Percentiles rank a stretch among this genome's conserved stretches.
Conservation (phyloP, 2,797 vertebrate species). For the Anniella stebbinsi region DNA sequence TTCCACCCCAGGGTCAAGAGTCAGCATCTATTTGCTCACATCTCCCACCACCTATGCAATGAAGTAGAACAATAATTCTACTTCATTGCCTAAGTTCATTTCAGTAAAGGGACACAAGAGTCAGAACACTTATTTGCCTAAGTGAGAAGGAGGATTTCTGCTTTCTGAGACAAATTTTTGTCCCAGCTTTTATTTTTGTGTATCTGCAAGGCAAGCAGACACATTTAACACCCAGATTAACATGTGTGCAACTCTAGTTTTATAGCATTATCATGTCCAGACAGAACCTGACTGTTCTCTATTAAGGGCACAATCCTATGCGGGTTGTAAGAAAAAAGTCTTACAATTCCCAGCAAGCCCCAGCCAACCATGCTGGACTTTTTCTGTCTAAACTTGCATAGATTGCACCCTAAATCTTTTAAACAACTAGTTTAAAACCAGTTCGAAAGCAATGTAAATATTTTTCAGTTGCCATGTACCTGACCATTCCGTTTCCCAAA, state of each 20-base stretch:
- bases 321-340: not conserved
- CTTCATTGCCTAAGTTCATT: not conserved
- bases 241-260: not conserved
- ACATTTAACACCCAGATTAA: not conserved
- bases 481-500: conserved; percentile 92
- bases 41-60: not conserved
- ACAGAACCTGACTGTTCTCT: not conserved
- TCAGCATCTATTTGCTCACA: not conserved
- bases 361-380: too few relatives aligned
- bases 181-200: not conserved
- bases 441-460: not conserved
- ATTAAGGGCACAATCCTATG: too few relatives aligned
- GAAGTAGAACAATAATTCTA: not conserved
- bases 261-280: not conserved
- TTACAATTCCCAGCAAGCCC: too few relatives aligned
- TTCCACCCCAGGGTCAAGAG: not conserved
- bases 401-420: not conserved
- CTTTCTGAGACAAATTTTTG: not conserved
- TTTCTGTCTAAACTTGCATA: too few relatives aligned
- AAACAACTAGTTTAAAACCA: not conserved
- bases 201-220: not conserved
- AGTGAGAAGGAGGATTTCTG: not conserved
- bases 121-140: not conserved
- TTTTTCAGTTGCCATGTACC: conserved; percentile 76
- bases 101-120: not conserved